Evolutionary conservation across 1,140 invertebrate species (phyloP).

Genomic region (Limonius californicus): DNA sequence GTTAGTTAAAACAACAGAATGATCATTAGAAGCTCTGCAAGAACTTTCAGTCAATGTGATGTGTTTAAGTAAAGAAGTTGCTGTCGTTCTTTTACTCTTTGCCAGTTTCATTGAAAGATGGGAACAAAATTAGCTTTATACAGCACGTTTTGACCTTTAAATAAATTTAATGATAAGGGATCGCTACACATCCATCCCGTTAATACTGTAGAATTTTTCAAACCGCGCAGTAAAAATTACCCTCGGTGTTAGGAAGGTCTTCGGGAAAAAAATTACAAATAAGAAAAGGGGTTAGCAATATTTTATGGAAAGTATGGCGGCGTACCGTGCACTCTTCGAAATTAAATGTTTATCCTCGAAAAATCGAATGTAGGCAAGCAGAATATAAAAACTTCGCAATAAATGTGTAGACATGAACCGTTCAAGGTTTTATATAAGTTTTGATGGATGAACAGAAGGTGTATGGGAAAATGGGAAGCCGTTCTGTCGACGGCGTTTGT

Average conservation of each 20-base stretch:
- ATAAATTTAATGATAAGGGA: no score
- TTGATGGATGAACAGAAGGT: slow-evolving; percentile 34
- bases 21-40: not conserved
- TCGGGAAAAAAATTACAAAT: no score
- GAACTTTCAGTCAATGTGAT: not conserved
- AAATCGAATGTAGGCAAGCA: not conserved
- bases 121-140: no score
- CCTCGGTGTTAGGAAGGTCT: no score
- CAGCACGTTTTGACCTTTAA: no score
- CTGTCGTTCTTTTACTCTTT: not conserved
- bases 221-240: no score
- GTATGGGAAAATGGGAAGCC: slow-evolving; percentile 24
- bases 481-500: slow-evolving; percentile 7
- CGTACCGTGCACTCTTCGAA: not conserved
- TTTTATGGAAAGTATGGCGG: no score
- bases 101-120: no score
- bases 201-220: no score
- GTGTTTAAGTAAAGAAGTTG: not conserved
- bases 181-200: no score
- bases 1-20: not conserved
- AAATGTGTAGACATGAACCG: slow-evolving; percentile 2
- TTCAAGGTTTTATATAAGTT: slow-evolving; percentile 16
- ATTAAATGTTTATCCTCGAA: slow-evolving; percentile 2
- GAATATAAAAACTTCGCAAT: not conserved
- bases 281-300: no score